Conservation (phyloP, 2,888 invertebrate species). For the Leptopterna dolabrata region DNA sequence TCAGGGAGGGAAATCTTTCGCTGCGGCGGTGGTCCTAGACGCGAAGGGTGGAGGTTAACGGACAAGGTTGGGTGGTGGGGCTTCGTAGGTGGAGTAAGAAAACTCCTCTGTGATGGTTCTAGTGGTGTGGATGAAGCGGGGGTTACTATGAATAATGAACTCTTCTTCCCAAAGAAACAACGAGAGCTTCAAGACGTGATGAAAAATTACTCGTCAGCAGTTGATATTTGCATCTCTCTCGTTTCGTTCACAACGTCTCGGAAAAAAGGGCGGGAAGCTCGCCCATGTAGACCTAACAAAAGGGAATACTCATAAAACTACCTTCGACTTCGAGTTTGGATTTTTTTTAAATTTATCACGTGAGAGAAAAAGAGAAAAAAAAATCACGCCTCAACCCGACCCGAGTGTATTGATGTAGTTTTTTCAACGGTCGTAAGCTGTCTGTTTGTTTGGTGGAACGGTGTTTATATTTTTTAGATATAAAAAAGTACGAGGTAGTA, state of each 20-base stretch:
- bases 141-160: conserved; percentile 45
- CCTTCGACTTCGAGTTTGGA: not conserved
- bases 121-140: not conserved
- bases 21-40: not conserved
- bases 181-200: conserved; percentile 12
- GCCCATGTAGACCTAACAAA: conserved; percentile 11
- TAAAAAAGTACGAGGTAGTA: conserved; percentile 1
- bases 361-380: not conserved
- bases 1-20: not conserved
- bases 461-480: conserved; percentile 11
- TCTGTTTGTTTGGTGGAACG: not conserved
- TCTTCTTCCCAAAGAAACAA: conserved; percentile 36
- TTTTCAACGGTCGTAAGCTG: not conserved
- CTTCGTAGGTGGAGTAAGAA: not conserved
- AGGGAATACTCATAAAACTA: not conserved
- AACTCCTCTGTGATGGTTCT: not conserved
- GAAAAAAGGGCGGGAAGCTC: not conserved
- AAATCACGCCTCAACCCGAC: not conserved
- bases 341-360: not conserved
- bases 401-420: not conserved
- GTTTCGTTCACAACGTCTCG: not conserved
- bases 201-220: conserved; percentile 48
- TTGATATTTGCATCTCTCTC: conserved; percentile 33
- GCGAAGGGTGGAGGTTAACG: not conserved
- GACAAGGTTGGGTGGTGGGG: not conserved